Percentiles rank a stretch among this genome's conserved stretches.
phyloP scores from a whole-genome alignment of 2,888 invertebrate species.

The Galeopsomyia nigrocyanea region DNA sequence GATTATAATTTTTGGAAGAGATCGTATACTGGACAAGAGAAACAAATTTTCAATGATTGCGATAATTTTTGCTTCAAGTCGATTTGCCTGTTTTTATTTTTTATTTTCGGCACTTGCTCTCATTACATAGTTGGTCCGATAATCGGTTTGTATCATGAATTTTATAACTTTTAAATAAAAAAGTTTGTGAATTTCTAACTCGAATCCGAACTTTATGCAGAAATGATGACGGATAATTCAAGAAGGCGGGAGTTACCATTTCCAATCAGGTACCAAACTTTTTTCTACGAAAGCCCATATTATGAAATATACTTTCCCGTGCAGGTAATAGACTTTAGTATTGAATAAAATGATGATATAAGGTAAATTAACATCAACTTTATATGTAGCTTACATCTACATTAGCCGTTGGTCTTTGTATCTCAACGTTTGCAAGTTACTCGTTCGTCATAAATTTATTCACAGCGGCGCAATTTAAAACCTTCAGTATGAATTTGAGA shows the following conservation, averaged over 20 bases:
- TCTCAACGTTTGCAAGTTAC: slow-evolving; percentile 34
- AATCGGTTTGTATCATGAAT: slow-evolving; percentile 48
- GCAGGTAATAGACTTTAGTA: slow-evolving; percentile 52
- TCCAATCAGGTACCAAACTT: slow-evolving; percentile 46
- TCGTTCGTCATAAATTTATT: slow-evolving; percentile 43
- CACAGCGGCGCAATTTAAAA: slow-evolving; percentile 45
- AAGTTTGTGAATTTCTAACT: neutral
- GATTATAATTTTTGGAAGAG: slow-evolving; percentile 51
- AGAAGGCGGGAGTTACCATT: slow-evolving; percentile 50
- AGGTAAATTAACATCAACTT: too few relatives aligned
- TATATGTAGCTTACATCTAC: slow-evolving; percentile 15
- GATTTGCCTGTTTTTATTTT: slow-evolving; percentile 37
- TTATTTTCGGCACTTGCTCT: slow-evolving; percentile 49
- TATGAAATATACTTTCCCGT: slow-evolving; percentile 19
- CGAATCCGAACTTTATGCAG: too few relatives aligned
- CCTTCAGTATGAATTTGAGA: slow-evolving; percentile 39
- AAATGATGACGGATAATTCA: neutral
- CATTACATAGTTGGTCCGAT: slow-evolving; percentile 52
- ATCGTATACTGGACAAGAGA: slow-evolving; percentile 46
- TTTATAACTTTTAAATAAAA: neutral
- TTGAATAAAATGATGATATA: neutral
- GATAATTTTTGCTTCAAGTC: slow-evolving; percentile 46
- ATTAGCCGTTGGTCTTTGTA: neutral
- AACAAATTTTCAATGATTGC: slow-evolving; percentile 47
- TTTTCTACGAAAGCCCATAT: slow-evolving; percentile 48